A percentile compares a stretch with the other conserved stretches of the same genome.
phyloP scores from a whole-genome alignment of 1,140 invertebrate genomes.

The Phthorimaea operculella region DNA sequence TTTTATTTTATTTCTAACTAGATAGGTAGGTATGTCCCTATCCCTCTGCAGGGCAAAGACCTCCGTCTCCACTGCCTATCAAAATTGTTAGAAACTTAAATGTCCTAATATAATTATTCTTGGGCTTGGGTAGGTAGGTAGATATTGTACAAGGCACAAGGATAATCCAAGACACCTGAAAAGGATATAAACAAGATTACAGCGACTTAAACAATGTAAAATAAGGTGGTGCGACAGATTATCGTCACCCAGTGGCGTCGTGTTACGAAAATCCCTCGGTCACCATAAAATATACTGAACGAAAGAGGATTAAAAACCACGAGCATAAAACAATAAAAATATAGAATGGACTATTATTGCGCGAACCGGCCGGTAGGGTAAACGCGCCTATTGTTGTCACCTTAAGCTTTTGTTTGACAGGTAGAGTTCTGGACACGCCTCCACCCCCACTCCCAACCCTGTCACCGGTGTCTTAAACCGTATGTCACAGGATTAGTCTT shows the following conservation, averaged over 20 bases:
- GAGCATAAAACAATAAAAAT: slow-evolving; percentile 1
- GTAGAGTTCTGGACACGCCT: slow-evolving; percentile 11
- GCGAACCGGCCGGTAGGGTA: slow-evolving; percentile 12
- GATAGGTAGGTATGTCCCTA: no score
- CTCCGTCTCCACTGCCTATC: no score
- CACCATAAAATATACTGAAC: background rate
- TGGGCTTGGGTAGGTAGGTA: no score
- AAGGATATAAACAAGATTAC: background rate
- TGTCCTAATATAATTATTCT: no score
- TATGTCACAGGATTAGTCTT: slow-evolving; percentile 26
- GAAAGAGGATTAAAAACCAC: background rate
- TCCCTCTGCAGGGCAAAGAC: no score
- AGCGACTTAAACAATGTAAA: background rate
- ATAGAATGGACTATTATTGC: no score
- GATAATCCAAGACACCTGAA: background rate
- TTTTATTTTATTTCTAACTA: no score
- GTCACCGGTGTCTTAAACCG: slow-evolving; percentile 13
- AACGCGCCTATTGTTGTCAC: slow-evolving; percentile 20
- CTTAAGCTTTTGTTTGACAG: slow-evolving; percentile 27
- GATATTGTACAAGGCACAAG: no score
- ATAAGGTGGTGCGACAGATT: background rate
- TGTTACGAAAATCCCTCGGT: background rate
- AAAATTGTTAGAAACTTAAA: no score
- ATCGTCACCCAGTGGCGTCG: background rate
- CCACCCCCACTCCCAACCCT: slow-evolving; percentile 18